Percentiles rank a stretch among this genome's conserved stretches.
Conservation (phyloP, 2,888 invertebrate genomes). For the Omphaloscelis lunosa region DNA sequence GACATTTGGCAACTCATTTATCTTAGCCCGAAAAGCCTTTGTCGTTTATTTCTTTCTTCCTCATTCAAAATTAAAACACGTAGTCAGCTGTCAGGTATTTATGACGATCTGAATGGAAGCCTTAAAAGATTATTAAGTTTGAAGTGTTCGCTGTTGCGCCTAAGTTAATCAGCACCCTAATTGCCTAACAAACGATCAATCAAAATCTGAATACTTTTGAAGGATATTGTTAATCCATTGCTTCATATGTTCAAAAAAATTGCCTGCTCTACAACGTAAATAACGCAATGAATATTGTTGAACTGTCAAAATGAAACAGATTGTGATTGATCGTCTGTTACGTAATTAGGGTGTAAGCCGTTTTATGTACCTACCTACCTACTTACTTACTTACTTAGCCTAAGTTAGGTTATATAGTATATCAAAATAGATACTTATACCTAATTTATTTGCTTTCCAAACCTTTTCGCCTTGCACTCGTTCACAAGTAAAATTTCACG, state of each 20-base stretch:
- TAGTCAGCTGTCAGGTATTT: neutral
- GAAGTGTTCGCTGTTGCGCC: neutral
- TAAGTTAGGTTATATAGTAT: neutral
- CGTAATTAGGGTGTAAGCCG: no score
- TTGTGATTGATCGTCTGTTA: no score
- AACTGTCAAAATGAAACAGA: no score
- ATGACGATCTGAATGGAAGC: neutral
- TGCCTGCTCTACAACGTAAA: no score
- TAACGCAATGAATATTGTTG: no score
- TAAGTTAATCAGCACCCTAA: neutral
- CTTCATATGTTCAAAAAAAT: no score
- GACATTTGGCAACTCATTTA: neutral
- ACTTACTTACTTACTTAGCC: neutral
- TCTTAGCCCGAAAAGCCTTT: neutral
- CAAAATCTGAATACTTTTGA: no score
- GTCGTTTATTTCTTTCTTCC: neutral
- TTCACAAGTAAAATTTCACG: neutral
- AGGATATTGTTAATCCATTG: no score
- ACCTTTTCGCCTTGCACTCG: neutral
- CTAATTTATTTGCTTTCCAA: neutral
- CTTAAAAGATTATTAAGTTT: neutral
- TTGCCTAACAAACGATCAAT: no score
- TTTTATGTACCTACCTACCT: neutral
- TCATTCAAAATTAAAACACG: neutral
- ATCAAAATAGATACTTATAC: neutral